Evolutionary conservation across 1,140 invertebrate species (phyloP).

Genomic region (Coboldia fuscipes): DNA sequence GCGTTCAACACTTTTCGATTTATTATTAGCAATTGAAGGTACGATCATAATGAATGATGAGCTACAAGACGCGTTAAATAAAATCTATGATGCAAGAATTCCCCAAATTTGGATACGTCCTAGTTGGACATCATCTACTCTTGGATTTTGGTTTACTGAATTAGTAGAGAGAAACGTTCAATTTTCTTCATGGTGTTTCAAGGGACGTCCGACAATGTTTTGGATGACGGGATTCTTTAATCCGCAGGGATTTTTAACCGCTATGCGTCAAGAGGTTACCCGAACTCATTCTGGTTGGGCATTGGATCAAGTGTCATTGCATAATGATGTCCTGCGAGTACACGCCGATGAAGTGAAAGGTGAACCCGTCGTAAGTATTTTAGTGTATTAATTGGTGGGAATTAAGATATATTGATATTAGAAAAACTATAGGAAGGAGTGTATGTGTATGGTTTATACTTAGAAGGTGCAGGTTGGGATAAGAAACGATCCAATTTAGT

Average conservation of each 20-base stretch:
- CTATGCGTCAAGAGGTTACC: constrained; percentile 66
- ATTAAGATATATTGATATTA: constrained; percentile 30
- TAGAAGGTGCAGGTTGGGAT: constrained; percentile 78
- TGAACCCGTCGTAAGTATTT: constrained; percentile 66
- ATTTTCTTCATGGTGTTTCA: constrained; percentile 42
- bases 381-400: constrained; percentile 31
- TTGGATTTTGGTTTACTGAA: constrained; percentile 71
- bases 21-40: constrained; percentile 56
- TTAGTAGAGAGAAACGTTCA: constrained; percentile 51
- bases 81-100: constrained; percentile 53
- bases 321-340: constrained; percentile 51
- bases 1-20: constrained; percentile 35
- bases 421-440: constrained; percentile 31
- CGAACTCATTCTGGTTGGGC: constrained; percentile 67
- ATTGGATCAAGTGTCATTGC: constrained; percentile 57
- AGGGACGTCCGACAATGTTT: constrained; percentile 43
- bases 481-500: constrained; percentile 43
- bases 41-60: constrained; percentile 66
- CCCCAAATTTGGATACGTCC: constrained; percentile 39
- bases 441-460: constrained; percentile 36
- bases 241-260: constrained; percentile 65
- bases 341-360: constrained; percentile 47
- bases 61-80: constrained; percentile 50
- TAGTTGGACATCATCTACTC: constrained; percentile 51
- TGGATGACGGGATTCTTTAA: constrained; percentile 88